Evolutionary conservation across 2,797 vertebrate species (phyloP).

Genomic region (Moxostoma hubbsi): DNA sequence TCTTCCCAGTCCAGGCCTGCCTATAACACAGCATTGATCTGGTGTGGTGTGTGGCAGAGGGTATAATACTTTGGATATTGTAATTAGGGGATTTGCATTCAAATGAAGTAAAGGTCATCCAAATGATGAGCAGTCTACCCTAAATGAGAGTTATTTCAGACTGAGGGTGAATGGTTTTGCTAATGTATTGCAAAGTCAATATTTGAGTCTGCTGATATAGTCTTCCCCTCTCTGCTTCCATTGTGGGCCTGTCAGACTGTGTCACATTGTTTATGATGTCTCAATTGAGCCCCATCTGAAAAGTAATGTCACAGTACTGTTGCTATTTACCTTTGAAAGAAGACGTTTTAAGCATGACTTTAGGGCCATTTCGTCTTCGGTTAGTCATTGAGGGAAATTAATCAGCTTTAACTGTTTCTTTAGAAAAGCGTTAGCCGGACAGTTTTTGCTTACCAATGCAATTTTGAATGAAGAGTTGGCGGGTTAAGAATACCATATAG

Average conservation of each 20-base stretch:
- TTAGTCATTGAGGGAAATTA: slow-evolving; percentile 56
- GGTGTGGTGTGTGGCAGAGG: slow-evolving; percentile 46
- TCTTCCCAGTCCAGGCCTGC: too few relatives aligned
- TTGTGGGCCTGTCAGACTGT: slow-evolving; percentile 73
- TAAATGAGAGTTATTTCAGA: slow-evolving; percentile 32
- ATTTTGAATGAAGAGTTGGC: slow-evolving; percentile 52
- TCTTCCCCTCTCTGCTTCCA: slow-evolving; percentile 67
- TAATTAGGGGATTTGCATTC: slow-evolving; percentile 56
- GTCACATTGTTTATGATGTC: slow-evolving; percentile 68
- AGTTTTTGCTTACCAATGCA: slow-evolving; percentile 57
- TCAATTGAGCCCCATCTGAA: slow-evolving; percentile 56
- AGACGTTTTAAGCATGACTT: slow-evolving; percentile 31
- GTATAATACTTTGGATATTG: slow-evolving; percentile 54
- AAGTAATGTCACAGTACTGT: neutral
- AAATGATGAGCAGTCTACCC: slow-evolving; percentile 22
- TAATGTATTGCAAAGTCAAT: slow-evolving; percentile 69
- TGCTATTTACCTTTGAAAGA: slow-evolving; percentile 1
- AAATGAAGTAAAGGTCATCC: slow-evolving; percentile 47
- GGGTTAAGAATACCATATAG: slow-evolving; percentile 57
- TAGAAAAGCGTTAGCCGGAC: slow-evolving; percentile 51
- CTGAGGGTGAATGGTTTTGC: slow-evolving; percentile 58
- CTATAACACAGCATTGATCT: neutral
- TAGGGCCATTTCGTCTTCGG: slow-evolving; percentile 34
- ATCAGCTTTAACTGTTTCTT: slow-evolving; percentile 52
- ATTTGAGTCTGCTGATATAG: slow-evolving; percentile 73